phyloP scores from a whole-genome alignment of 2,113 vertebrate genomes.

The Pagrus major region DNA sequence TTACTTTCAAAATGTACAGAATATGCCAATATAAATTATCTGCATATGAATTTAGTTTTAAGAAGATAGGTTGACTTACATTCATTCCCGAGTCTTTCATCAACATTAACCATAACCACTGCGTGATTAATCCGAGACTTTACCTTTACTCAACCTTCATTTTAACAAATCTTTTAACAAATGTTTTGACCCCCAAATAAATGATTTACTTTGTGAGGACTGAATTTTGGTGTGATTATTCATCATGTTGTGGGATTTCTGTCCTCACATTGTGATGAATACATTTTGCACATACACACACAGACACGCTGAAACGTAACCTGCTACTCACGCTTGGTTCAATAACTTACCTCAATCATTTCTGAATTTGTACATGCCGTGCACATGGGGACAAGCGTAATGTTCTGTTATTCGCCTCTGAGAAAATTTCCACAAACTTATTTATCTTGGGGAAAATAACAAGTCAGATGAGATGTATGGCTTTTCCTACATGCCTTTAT shows the following conservation, averaged over 20 bases:
- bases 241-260: background rate
- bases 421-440: constrained; percentile 9
- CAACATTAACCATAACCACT: background rate
- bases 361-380: constrained; percentile 8
- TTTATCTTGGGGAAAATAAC: constrained; percentile 44
- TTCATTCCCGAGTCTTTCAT: background rate
- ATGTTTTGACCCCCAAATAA: background rate
- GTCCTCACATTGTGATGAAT: background rate
- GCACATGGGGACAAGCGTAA: constrained; percentile 12
- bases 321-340: background rate
- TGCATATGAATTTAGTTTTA: too few relatives aligned
- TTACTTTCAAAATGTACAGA: background rate
- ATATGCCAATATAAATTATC: too few relatives aligned
- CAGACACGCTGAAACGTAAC: background rate
- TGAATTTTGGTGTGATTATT: background rate
- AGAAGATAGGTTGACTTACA: background rate
- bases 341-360: constrained; percentile 33
- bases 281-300: background rate
- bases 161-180: background rate
- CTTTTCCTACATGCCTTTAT: constrained; percentile 31
- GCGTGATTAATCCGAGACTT: background rate
- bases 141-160: background rate
- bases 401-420: background rate
- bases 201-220: background rate
- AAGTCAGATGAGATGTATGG: constrained; percentile 29